These are phyloP conservation scores for Heliconius himera DNA, from an alignment of 1,140 invertebrate species.

Conservation along the genomic window DNA sequence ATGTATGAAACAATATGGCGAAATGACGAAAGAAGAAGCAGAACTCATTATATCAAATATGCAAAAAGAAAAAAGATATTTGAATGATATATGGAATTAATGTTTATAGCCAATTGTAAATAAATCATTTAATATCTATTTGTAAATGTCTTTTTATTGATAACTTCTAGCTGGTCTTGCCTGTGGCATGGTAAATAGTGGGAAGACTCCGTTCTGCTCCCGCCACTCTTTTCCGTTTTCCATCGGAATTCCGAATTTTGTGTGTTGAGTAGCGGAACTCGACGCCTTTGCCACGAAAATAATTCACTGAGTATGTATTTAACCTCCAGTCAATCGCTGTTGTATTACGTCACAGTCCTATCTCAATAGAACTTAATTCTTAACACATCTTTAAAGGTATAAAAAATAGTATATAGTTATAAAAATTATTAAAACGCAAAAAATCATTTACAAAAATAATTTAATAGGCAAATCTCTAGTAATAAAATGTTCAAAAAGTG, in stretches of 20 bases:
- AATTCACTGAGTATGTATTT: too few relatives aligned
- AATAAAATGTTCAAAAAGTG: slow-evolving; percentile 80
- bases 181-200: too few relatives aligned
- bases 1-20: slow-evolving; percentile 78
- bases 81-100: slow-evolving; percentile 82
- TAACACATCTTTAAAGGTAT: background rate
- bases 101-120: slow-evolving; percentile 24
- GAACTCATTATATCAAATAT: slow-evolving; percentile 68
- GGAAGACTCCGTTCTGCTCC: too few relatives aligned
- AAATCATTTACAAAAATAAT: slow-evolving; percentile 79
- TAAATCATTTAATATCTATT: slow-evolving; percentile 27
- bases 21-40: slow-evolving; percentile 67
- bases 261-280: too few relatives aligned
- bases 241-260: too few relatives aligned
- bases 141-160: too few relatives aligned
- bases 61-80: slow-evolving; percentile 76
- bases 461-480: slow-evolving; percentile 79
- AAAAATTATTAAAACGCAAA: slow-evolving; percentile 36
- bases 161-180: too few relatives aligned
- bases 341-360: too few relatives aligned
- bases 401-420: background rate
- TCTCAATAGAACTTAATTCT: too few relatives aligned
- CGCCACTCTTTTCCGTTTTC: background rate
- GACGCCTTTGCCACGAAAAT: too few relatives aligned
- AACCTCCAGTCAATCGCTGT: too few relatives aligned